A percentile compares a stretch with the other conserved stretches of the same genome.
Evolutionary conservation across 2,113 vertebrate species (phyloP).

Genomic region (Corvus hawaiiensis): DNA sequence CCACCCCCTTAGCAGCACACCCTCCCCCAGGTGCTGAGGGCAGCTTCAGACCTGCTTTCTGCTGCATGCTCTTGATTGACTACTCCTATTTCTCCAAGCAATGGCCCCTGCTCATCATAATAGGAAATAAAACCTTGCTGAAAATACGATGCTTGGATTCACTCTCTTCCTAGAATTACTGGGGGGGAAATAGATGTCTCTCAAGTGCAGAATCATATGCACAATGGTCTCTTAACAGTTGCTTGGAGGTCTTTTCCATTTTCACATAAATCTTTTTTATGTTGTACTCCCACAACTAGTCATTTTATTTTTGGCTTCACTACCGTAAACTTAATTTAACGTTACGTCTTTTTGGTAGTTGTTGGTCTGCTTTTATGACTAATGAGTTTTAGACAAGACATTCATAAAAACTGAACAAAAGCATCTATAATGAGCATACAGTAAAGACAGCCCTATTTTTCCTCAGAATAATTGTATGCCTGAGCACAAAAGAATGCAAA

Average conservation of each 20-base stretch:
- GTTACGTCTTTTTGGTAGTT: background rate
- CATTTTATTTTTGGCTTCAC: slow-evolving; percentile 53
- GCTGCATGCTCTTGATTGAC: background rate
- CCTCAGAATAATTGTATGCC: background rate
- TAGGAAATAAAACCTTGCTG: slow-evolving; percentile 35
- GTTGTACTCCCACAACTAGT: slow-evolving; percentile 17
- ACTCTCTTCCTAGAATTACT: slow-evolving; percentile 11
- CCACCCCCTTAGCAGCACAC: background rate
- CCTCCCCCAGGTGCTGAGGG: background rate
- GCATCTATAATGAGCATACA: slow-evolving; percentile 6
- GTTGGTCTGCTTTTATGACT: slow-evolving; percentile 43
- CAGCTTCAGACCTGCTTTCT: background rate
- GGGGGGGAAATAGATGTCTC: slow-evolving; percentile 17
- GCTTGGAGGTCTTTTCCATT: slow-evolving; percentile 29
- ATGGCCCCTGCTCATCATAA: slow-evolving; percentile 18
- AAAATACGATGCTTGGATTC: background rate
- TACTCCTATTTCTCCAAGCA: background rate
- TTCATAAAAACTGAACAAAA: slow-evolving; percentile 46
- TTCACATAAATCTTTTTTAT: slow-evolving; percentile 50
- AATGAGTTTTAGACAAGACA: slow-evolving; percentile 48
- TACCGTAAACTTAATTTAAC: slow-evolving; percentile 55
- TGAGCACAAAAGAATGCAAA: background rate
- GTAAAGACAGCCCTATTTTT: slow-evolving; percentile 21
- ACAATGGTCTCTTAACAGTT: slow-evolving; percentile 1
- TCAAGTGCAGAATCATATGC: slow-evolving; percentile 14